Evolutionary conservation across 1,140 invertebrate species (phyloP).

Genomic region (Papilio glaucus): DNA sequence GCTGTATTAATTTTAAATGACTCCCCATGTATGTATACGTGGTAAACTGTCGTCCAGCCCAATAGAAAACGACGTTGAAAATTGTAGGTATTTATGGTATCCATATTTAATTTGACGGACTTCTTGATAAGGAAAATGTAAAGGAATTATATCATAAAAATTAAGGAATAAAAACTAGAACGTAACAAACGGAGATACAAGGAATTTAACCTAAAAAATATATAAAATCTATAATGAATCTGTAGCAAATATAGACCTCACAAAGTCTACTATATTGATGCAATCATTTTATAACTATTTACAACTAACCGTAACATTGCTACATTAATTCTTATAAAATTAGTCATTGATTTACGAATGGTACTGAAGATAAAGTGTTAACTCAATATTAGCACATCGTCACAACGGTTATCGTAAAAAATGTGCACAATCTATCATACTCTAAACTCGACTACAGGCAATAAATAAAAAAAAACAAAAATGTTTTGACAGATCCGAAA

Average conservation of each 20-base stretch:
- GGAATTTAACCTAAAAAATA: too few relatives aligned
- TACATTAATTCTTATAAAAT: background rate
- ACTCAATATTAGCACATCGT: slow-evolving; percentile 2
- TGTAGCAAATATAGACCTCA: too few relatives aligned
- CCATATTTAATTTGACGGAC: background rate
- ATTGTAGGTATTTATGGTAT: background rate
- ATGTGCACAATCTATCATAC: slow-evolving; percentile 24
- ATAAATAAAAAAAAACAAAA: slow-evolving; percentile 45
- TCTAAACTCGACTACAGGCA: slow-evolving; percentile 19
- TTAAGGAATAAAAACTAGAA: background rate
- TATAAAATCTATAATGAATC: too few relatives aligned
- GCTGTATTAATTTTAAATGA: background rate
- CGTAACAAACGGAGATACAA: too few relatives aligned
- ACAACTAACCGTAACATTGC: background rate
- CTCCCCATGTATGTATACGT: background rate
- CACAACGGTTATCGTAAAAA: background rate
- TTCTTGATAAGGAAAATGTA: background rate
- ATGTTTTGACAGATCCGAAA: slow-evolving; percentile 53
- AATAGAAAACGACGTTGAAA: background rate
- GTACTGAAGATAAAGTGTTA: background rate
- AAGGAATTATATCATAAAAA: background rate
- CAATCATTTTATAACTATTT: background rate
- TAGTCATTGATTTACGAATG: background rate
- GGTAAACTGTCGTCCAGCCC: background rate
- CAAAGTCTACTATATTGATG: too few relatives aligned